Percentiles rank a stretch among this genome's conserved stretches.
Evolutionary conservation across 2,113 vertebrate species (phyloP).

Genomic region (Blennius ocellaris): DNA sequence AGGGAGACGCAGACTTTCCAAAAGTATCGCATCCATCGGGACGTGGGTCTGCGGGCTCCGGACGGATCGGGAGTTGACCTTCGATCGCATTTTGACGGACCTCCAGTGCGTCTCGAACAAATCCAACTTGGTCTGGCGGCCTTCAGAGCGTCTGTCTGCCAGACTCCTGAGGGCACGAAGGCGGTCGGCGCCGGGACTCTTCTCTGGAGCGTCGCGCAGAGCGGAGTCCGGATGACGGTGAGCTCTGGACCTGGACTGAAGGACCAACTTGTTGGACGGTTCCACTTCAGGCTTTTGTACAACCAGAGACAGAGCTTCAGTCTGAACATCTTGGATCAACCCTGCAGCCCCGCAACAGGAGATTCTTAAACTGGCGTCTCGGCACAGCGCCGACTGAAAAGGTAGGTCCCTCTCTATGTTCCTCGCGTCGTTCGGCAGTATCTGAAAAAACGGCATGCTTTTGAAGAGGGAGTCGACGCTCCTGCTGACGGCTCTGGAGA

Average conservation of each 20-base stretch:
- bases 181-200: constrained; percentile 63
- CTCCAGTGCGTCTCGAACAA: constrained; percentile 74
- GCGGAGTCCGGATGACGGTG: constrained; percentile 50
- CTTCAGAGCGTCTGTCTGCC: constrained; percentile 40
- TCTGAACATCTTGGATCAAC: constrained; percentile 66
- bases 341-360: constrained; percentile 57
- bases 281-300: constrained; percentile 67
- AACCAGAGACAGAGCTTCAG: constrained; percentile 78
- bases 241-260: constrained; percentile 63
- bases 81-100: constrained; percentile 73
- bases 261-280: constrained; percentile 47
- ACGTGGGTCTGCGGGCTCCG: constrained; percentile 69
- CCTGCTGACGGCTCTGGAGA: constrained; percentile 82
- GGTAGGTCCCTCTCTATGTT: constrained; percentile 4
- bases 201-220: constrained; percentile 73
- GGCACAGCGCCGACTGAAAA: background rate
- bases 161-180: constrained; percentile 42
- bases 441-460: constrained; percentile 58
- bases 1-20: constrained; percentile 75
- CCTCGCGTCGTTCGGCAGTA: background rate
- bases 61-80: constrained; percentile 68
- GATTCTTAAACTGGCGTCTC: constrained; percentile 9
- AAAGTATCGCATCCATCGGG: constrained; percentile 38
- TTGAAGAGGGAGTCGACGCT: constrained; percentile 89
- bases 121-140: constrained; percentile 55